Base-by-base conservation (phyloP, 2,888 invertebrate genomes). In the Limenitis camilla region DNA sequence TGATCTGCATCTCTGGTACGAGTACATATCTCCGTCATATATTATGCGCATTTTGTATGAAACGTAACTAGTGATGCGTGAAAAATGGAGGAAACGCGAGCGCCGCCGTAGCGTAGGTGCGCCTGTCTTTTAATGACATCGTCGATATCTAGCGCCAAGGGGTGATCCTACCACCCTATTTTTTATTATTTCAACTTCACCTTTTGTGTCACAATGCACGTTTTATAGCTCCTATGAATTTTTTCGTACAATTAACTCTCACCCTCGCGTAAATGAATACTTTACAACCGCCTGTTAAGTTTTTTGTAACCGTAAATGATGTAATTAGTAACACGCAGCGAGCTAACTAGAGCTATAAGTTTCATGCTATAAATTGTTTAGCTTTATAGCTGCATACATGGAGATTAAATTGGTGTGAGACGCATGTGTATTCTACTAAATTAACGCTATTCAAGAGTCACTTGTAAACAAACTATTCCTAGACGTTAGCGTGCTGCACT, bases 161-260 rank as follows among this genome's bases (percentile, higher is more conserved):
- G 73, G 71, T 68, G 53, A 64, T 64, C 43, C 53, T 68, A 71
- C 65, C 74, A 76, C 74, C 74, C 75, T 68, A 65, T 67, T 70
- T 75, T 53, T 78, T 78, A 79, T 72, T 77, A 76, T 81, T 80
- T 71, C 70, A 76, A 80, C 76, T 78, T 80, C 74, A 81, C 77
- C 76, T 80, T 81, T 78, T 77, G 78, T 78, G 71, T 74, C 74
- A 74, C 74, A 76, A 77, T 76, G 74, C 67, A 71, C 79, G 72
- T 80, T 84, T 82, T 81, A 82, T 78, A 67, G 76, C 79, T 74
- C 76, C 77, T 78, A 78, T 75, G 70, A 74, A 78, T 79, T 79
- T 77, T 75, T 78, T 80, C 76, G 79, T 80, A 77, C 81, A 77
- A 81, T 82, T 77, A 81, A 81, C 71, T 75, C 68, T 63, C 74